These are phyloP conservation scores for Artemisiospiza belli DNA, from an alignment of 2,113 vertebrate genomes.

Conservation along the genomic window DNA sequence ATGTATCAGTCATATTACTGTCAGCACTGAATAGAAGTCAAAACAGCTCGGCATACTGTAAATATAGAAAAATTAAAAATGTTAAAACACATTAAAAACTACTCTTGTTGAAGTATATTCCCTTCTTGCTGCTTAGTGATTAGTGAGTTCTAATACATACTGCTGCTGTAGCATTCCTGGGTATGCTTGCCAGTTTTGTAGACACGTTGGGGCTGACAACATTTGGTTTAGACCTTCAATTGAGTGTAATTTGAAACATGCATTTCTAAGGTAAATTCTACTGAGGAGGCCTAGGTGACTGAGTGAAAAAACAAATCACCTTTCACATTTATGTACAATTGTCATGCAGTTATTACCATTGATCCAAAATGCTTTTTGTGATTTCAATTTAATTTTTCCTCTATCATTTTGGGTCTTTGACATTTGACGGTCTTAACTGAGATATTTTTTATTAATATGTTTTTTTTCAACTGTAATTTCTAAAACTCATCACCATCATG, in stretches of 20 bases:
- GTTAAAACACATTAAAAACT: not conserved
- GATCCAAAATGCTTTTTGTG: conserved; percentile 45
- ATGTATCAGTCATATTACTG: conserved; percentile 1
- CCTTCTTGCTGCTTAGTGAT: not conserved
- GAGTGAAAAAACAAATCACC: conserved; percentile 53
- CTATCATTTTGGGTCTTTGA: conserved; percentile 35
- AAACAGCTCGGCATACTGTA: not conserved
- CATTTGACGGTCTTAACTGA: not conserved
- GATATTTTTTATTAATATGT: not conserved
- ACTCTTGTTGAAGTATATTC: not conserved
- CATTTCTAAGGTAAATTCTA: conserved; percentile 27
- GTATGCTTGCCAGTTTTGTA: not conserved
- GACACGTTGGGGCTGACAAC: conserved; percentile 31
- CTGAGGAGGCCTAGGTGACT: conserved; percentile 71
- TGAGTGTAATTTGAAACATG: conserved; percentile 4
- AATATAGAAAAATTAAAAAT: not conserved
- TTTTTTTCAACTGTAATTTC: not conserved
- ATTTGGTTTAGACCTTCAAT: not conserved
- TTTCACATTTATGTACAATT: conserved; percentile 30
- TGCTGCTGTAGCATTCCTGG: not conserved
- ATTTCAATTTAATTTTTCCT: conserved; percentile 16
- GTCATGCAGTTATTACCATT: conserved; percentile 14
- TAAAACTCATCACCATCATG: conserved; percentile 1
- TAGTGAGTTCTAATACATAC: not conserved
- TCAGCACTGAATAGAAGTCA: conserved; percentile 6